A percentile compares a stretch with the other conserved stretches of the same genome.
Evolutionary conservation across 2,113 vertebrate genomes (phyloP).

Genomic region (Heterotilapia buettikoferi): DNA sequence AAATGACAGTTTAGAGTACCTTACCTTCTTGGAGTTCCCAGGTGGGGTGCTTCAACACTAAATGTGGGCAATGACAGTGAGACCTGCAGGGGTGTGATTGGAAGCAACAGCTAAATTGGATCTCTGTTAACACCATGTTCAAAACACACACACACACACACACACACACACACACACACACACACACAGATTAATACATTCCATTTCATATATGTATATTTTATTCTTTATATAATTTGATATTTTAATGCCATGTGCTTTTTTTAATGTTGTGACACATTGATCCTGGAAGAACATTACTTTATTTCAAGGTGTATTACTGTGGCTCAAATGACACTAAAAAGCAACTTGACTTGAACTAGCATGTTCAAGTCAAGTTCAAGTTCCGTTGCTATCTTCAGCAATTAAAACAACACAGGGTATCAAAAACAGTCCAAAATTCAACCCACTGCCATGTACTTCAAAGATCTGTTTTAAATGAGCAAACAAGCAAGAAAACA

Average conservation of each 20-base stretch:
- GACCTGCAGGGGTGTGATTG: neutral
- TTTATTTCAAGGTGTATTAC: neutral
- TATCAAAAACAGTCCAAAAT: neutral
- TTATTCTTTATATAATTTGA: neutral
- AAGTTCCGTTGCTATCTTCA: neutral
- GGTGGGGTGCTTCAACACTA: neutral
- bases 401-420: neutral
- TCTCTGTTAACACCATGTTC: neutral
- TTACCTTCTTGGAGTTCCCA: neutral
- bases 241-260: neutral
- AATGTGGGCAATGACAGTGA: neutral
- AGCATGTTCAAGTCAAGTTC: neutral
- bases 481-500: neutral
- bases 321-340: neutral
- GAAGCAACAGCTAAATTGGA: neutral
- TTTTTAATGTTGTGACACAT: neutral
- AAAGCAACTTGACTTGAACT: neutral
- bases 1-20: neutral
- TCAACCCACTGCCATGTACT: neutral
- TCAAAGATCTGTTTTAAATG: neutral
- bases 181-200: neutral
- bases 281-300: neutral
- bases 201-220: neutral
- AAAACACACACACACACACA: neutral
- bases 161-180: neutral